phyloP scores from a whole-genome alignment of 2,888 invertebrate species.

The Eupithecia abbreviata region DNA sequence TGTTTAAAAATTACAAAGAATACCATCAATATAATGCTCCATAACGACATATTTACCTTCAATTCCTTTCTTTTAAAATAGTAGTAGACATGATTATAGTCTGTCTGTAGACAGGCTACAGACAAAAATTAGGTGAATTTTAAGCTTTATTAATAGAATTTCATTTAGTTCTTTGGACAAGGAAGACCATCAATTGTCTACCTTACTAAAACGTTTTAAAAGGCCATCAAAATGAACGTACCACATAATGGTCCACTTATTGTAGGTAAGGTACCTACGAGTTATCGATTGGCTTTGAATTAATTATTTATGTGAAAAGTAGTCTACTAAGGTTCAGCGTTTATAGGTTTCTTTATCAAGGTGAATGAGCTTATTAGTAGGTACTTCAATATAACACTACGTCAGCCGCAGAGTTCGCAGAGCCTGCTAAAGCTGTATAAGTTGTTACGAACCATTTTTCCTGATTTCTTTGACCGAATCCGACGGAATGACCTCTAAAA shows the following conservation, averaged over 20 bases:
- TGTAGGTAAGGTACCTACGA: background rate
- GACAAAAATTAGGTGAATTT: too few species aligned
- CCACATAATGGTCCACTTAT: background rate
- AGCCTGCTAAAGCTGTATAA: too few species aligned
- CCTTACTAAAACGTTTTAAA: background rate
- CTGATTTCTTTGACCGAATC: background rate
- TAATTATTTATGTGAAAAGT: background rate
- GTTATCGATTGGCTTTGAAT: background rate
- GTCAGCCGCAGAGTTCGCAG: background rate
- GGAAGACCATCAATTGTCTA: too few species aligned
- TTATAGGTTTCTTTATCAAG: background rate
- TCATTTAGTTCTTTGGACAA: too few species aligned
- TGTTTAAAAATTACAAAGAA: too few species aligned
- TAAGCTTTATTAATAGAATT: too few species aligned
- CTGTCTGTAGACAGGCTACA: too few species aligned
- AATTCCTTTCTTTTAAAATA: too few species aligned
- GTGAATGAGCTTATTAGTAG: background rate
- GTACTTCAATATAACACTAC: background rate
- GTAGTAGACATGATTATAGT: too few species aligned
- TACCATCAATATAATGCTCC: too few species aligned
- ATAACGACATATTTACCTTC: too few species aligned
- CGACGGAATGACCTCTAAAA: too few species aligned
- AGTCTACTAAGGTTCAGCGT: background rate
- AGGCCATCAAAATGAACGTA: background rate
- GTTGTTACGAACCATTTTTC: background rate